Evolutionary conservation across 2,888 invertebrate species (phyloP).

Genomic region (Mythimna loreyi): DNA sequence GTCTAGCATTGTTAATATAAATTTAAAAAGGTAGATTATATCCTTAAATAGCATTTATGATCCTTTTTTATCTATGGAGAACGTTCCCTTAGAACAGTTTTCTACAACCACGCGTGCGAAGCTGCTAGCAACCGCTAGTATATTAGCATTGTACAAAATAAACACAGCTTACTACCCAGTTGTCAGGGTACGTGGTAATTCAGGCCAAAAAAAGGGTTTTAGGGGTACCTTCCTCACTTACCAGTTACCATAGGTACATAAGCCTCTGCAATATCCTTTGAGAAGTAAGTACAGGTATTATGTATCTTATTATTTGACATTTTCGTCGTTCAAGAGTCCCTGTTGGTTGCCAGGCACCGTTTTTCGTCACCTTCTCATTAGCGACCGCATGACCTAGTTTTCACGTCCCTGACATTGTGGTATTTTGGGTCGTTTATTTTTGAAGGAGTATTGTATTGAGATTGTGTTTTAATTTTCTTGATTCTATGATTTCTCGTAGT

Average conservation of each 20-base stretch:
- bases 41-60: no score
- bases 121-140: no score
- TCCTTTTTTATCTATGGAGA: no score
- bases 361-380: conserved; percentile 37
- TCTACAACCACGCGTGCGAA: no score
- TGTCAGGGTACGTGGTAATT: no score
- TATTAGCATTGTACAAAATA: no score
- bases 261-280: conserved; percentile 13
- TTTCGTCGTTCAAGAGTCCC: conserved; percentile 16
- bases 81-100: no score
- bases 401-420: conserved; percentile 31
- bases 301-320: conserved; percentile 20
- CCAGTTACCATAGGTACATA: background rate
- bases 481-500: no score
- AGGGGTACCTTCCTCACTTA: background rate
- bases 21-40: no score
- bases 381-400: conserved; percentile 43
- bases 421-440: conserved; percentile 4
- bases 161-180: background rate
- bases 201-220: background rate
- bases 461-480: background rate
- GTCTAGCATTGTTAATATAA: no score
- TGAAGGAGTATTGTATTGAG: background rate
- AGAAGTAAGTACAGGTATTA: background rate
- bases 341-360: conserved; percentile 33